Evolutionary conservation across 2,888 invertebrate species (phyloP).

Genomic region (Lamproptera curius): DNA sequence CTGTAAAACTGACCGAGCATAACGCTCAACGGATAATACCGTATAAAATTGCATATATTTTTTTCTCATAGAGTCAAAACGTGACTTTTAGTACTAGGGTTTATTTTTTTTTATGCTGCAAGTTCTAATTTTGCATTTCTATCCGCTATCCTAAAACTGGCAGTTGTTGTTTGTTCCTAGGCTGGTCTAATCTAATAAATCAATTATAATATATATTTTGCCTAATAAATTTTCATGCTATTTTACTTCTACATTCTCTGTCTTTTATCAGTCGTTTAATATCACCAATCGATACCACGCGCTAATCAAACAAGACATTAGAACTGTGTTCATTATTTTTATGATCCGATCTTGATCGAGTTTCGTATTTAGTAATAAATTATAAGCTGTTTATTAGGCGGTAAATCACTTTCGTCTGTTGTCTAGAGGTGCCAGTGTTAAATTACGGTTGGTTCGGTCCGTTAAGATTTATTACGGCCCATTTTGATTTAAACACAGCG

Average conservation of each 20-base stretch:
- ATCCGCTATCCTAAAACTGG: no score
- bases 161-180: no score
- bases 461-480: constrained; percentile 30
- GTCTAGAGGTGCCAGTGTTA: constrained; percentile 41
- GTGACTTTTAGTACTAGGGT: no score
- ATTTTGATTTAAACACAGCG: constrained; percentile 22
- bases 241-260: not conserved
- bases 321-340: constrained; percentile 29
- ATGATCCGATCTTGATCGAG: constrained; percentile 29
- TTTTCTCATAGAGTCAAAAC: no score
- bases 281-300: constrained; percentile 6
- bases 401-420: constrained; percentile 46
- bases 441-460: constrained; percentile 41
- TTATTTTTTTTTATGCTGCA: no score
- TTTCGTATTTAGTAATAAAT: constrained; percentile 38
- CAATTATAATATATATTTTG: no score
- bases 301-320: constrained; percentile 27
- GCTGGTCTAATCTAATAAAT: no score
- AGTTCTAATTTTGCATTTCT: not conserved
- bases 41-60: no score
- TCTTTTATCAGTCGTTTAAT: no score
- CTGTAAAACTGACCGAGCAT: no score
- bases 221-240: no score
- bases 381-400: constrained; percentile 38
- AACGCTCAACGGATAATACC: no score